Evolutionary conservation across 2,888 invertebrate genomes (phyloP), one percentile per base, ranked within the genome.

Genomic region (Osmoderma eremita): DNA sequence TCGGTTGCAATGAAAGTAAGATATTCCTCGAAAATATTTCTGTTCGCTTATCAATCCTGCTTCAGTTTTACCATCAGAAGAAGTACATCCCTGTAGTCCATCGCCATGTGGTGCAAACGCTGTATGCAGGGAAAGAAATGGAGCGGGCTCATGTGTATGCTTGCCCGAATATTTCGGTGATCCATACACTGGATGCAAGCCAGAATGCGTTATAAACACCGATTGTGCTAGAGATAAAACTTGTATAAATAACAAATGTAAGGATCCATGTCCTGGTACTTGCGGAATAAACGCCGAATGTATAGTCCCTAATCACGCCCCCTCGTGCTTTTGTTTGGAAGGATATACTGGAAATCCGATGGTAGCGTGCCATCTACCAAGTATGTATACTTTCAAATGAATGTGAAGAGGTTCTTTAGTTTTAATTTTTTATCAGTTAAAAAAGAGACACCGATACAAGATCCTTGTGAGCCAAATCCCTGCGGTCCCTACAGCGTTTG

Each of bases 61-160:
- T 61, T 17, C 30, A 61, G 84, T 54, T 53, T 6, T 36, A 71
- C 84, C 87, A 18, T 83, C 82, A 69, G 89, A 88, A 78, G 88
- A 88, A 78, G 88, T 86, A 39, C 88, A 90, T 77, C 94, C 94
- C 13, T 95, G 95, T 79, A 90, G 91, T 79, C 93, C 93, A 38
- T 92, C 92, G 36, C 94, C 94, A 1, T 95, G 95, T 78, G 95
- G 95, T 30, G 89, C 91, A 10, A 95, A 95, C 80, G 89, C 95
- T 10, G 77, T 91, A 67, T 96, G 95, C 78, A 92, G 90, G 78
- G 93, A 92, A 81, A 87, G 90, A 73, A 91, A 91, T 79, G 91
- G 90, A 36, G 93, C 92, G 15, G 94, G 93, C 56, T 91, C 94
- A 15, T 95, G 95, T 78, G 86, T 88, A 12, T 95, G 95, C 78